Evolutionary conservation across 2,113 vertebrate species (phyloP).

Genomic region (Isichthys henryi): DNA sequence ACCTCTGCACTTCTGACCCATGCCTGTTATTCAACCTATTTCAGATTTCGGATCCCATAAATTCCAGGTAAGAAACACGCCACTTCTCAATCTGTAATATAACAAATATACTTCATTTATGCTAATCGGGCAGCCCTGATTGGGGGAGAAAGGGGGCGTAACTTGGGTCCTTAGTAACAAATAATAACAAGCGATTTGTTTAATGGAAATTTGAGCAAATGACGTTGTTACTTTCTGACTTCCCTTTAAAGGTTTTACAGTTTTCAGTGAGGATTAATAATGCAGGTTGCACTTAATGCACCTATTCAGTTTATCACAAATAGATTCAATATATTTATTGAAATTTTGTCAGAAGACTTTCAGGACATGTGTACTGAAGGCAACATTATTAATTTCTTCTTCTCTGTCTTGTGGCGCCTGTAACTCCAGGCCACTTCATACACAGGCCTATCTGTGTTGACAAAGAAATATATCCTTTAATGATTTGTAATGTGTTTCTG

Average conservation of each 20-base stretch:
- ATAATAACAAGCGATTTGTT: not conserved
- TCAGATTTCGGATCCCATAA: slow-evolving; percentile 72
- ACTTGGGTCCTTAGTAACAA: not conserved
- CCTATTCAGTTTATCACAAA: not conserved
- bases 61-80: slow-evolving; percentile 68
- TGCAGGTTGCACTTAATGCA: not conserved
- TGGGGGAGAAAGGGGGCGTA: not conserved
- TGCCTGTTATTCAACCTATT: slow-evolving; percentile 71
- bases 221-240: not conserved
- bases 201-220: not conserved
- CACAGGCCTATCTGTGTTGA: not conserved
- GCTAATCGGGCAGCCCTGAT: not conserved
- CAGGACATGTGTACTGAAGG: not conserved
- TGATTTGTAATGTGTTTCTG: not conserved
- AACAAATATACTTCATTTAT: not conserved
- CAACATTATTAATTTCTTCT: not conserved
- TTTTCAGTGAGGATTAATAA: not conserved
- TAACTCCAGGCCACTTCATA: not conserved
- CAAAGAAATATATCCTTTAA: not conserved
- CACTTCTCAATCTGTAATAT: not conserved
- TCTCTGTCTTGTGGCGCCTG: not conserved
- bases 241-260: not conserved
- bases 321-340: not conserved
- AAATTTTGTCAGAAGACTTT: not conserved
- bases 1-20: slow-evolving; percentile 40